A percentile compares a stretch with the other conserved stretches of the same genome.
These are phyloP conservation scores for Cerastis leucographa DNA, from an alignment of 2,888 invertebrate genomes.

Conservation along the genomic window DNA sequence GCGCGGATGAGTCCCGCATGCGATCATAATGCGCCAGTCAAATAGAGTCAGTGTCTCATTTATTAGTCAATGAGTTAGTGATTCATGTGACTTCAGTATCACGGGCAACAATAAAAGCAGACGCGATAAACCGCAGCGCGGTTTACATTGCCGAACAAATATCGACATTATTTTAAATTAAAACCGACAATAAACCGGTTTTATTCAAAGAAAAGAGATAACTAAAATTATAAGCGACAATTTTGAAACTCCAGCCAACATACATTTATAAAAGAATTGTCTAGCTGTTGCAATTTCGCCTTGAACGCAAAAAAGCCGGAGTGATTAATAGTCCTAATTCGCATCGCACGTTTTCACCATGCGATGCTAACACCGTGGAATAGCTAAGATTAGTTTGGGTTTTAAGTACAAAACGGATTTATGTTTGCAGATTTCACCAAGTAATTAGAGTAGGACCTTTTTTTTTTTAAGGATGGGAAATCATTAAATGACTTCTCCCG, in stretches of 20 bases:
- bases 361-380: conserved; percentile 18
- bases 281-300: conserved; percentile 32
- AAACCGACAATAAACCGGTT: background rate
- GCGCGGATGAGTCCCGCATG: background rate
- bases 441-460: no score
- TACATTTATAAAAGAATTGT: conserved; percentile 4
- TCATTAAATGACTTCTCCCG: no score
- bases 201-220: background rate
- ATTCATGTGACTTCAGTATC: background rate
- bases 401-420: conserved; percentile 6
- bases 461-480: no score
- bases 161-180: background rate
- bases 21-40: background rate
- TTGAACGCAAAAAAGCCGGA: conserved; percentile 27
- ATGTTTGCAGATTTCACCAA: background rate
- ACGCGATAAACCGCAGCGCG: background rate
- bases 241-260: conserved; percentile 10
- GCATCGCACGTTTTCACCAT: conserved; percentile 38
- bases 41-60: no score
- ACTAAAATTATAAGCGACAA: conserved; percentile 14
- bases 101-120: background rate
- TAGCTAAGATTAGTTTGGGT: conserved; percentile 20
- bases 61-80: background rate
- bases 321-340: conserved; percentile 43
- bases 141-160: conserved; percentile 1